Conservation (phyloP, 2,113 vertebrate genomes). For the Odocoileus hemionus region DNA sequence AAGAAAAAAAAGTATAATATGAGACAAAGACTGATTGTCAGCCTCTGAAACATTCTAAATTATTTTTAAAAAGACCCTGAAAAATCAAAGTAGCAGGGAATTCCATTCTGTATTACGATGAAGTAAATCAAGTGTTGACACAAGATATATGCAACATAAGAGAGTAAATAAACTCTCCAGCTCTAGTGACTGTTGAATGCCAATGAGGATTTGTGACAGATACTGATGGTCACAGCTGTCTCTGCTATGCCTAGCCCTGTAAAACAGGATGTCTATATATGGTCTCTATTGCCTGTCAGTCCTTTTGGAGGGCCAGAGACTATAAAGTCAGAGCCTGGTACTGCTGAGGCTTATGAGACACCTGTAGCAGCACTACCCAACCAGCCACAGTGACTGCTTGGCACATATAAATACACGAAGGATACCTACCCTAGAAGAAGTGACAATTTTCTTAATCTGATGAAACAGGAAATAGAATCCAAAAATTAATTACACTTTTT, state of each 20-base stretch:
- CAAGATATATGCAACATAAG: background rate
- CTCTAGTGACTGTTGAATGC: background rate
- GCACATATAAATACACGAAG: background rate
- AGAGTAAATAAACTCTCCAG: background rate
- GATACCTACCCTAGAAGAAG: background rate
- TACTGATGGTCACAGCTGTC: background rate
- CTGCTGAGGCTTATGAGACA: background rate
- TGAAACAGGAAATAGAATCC: background rate
- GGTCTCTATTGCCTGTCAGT: background rate
- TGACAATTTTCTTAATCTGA: background rate
- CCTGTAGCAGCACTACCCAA: background rate
- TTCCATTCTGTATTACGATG: background rate
- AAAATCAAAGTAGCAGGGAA: background rate
- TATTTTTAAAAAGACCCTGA: background rate
- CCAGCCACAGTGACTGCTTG: background rate
- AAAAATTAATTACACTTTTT: background rate
- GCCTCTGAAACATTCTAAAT: background rate
- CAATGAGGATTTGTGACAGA: background rate
- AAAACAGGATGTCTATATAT: background rate
- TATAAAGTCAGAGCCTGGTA: background rate
- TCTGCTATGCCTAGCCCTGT: background rate
- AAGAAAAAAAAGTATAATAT: background rate
- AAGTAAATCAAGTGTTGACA: background rate
- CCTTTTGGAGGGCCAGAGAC: background rate
- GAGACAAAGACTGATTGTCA: background rate